Evolutionary conservation across 2,888 invertebrate genomes (phyloP).

Genomic region (Ichneumon xanthorius): DNA sequence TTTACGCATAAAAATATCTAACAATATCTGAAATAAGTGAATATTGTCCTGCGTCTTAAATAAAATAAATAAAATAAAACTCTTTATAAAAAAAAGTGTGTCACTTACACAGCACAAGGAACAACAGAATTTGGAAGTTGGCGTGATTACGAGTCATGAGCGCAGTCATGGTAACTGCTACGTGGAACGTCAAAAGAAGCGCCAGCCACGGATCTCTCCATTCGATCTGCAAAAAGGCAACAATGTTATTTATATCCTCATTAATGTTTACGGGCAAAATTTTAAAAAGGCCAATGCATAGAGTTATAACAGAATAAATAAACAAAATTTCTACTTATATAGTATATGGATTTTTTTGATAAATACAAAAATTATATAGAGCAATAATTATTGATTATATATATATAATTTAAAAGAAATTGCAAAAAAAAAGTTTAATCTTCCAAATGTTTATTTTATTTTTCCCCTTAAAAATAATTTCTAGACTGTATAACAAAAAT

Average conservation of each 20-base stretch:
- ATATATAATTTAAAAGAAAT: too few species aligned
- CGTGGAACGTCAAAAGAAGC: constrained; percentile 90
- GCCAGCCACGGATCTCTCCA: constrained; percentile 96
- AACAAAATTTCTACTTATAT: background rate
- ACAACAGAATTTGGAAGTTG: constrained; percentile 94
- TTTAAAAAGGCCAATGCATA: background rate
- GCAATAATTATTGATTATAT: too few species aligned
- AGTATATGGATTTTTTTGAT: too few species aligned
- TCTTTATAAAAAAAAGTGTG: too few species aligned
- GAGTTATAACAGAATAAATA: background rate
- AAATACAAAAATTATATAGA: too few species aligned
- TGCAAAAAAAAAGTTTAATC: too few species aligned
- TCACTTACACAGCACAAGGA: constrained; percentile 92
- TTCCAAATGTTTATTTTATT: too few species aligned
- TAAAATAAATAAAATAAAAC: too few species aligned
- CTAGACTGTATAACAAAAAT: background rate
- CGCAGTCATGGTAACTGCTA: constrained; percentile 91
- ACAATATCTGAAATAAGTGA: too few species aligned
- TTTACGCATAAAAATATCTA: background rate
- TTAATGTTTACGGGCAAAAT: background rate
- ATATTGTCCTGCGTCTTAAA: too few species aligned
- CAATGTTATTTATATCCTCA: background rate
- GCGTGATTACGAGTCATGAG: constrained; percentile 93
- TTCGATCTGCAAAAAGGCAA: constrained; percentile 90
- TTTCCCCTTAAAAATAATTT: too few species aligned